Conservation (phyloP, 2,113 vertebrate genomes). For the Coptodon rendalli region DNA sequence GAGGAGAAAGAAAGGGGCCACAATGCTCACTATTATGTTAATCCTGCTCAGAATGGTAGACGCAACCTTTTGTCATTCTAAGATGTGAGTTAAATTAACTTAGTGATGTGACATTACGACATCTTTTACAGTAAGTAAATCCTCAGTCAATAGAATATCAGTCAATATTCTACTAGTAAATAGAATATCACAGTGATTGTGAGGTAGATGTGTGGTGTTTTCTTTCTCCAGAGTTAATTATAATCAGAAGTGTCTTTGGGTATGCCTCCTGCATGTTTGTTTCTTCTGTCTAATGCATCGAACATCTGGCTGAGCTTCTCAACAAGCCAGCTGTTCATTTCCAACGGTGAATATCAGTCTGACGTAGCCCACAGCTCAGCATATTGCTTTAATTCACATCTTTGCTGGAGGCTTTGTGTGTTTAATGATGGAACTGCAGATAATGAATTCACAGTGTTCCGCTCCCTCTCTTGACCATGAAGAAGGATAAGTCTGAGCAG, state of each 20-base stretch:
- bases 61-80: neutral
- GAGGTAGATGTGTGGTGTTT: neutral
- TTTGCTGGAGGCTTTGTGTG: conserved; percentile 40
- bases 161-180: neutral
- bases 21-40: accelerated
- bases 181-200: neutral
- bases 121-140: neutral
- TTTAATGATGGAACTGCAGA: conserved; percentile 48
- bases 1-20: neutral
- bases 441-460: conserved; percentile 24
- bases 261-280: conserved; percentile 22
- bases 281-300: neutral
- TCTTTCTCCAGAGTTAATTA: neutral
- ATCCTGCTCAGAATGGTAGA: neutral
- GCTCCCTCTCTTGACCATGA: conserved; percentile 1
- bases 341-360: conserved; percentile 17
- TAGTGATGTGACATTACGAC: neutral
- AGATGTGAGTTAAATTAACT: neutral
- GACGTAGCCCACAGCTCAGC: conserved; percentile 6
- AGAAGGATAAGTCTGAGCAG: neutral
- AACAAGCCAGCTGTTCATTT: conserved; percentile 53
- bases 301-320: conserved; percentile 46
- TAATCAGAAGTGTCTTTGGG: neutral
- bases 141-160: neutral
- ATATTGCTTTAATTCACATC: conserved; percentile 26